These are phyloP conservation scores for Pyrocephalus nanus DNA, from an alignment of 2,797 vertebrate genomes.

Conservation along the genomic window DNA sequence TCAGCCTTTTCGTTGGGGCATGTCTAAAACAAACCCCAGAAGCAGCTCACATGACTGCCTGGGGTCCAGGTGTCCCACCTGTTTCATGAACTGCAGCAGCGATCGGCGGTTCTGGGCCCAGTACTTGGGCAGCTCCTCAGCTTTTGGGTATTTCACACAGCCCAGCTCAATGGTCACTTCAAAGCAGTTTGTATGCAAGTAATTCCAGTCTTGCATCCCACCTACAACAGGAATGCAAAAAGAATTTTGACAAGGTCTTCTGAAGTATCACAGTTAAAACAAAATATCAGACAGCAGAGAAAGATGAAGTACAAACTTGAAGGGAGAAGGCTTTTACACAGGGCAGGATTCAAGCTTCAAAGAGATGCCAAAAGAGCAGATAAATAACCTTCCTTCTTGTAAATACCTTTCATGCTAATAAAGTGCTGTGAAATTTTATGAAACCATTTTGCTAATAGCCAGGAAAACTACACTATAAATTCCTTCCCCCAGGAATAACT, in stretches of 20 bases:
- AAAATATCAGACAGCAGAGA: background rate
- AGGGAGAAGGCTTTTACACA: background rate
- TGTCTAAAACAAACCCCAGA: background rate
- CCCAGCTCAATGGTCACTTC: constrained; percentile 97
- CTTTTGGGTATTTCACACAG: constrained; percentile 90
- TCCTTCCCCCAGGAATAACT: constrained; percentile 13
- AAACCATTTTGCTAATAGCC: background rate
- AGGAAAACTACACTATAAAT: constrained; percentile 27
- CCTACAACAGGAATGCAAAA: constrained; percentile 75
- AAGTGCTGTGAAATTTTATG: constrained; percentile 12
- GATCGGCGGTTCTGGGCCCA: constrained; percentile 91
- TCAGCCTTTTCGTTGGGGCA: background rate
- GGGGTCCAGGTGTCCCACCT: constrained; percentile 76
- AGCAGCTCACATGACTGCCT: background rate
- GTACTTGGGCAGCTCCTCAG: constrained; percentile 84
- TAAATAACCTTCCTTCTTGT: background rate
- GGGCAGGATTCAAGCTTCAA: background rate
- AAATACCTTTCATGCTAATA: constrained; percentile 40
- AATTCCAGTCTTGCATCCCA: constrained; percentile 99
- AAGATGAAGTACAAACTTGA: background rate
- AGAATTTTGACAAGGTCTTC: background rate
- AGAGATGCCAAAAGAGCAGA: background rate
- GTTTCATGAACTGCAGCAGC: constrained; percentile 91
- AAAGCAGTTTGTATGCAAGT: constrained; percentile 96
- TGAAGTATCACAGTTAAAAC: background rate